Evolutionary conservation across 1,140 invertebrate species (phyloP).

Genomic region (Anoplophora glabripennis): DNA sequence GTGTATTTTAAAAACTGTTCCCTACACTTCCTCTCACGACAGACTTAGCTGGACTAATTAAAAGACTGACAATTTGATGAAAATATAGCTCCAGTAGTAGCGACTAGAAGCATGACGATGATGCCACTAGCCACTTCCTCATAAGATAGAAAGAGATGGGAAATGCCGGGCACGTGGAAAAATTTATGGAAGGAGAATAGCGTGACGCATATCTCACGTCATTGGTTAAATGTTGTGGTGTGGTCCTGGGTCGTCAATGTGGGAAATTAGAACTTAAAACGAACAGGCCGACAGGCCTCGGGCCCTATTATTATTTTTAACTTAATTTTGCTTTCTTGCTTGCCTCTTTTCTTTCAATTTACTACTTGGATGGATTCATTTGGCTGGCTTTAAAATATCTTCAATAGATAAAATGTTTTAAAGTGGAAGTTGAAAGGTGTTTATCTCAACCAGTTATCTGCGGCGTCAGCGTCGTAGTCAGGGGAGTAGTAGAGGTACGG

Average conservation of each 20-base stretch:
- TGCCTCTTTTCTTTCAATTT: too few relatives aligned
- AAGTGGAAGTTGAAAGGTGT: too few relatives aligned
- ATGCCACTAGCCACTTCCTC: neutral
- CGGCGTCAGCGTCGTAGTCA: too few relatives aligned
- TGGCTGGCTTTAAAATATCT: too few relatives aligned
- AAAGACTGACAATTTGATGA: neutral
- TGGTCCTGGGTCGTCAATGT: conserved; percentile 4
- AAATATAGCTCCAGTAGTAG: neutral
- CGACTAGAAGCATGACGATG: neutral
- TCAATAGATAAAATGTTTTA: too few relatives aligned
- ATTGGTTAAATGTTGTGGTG: conserved; percentile 19
- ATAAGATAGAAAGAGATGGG: neutral
- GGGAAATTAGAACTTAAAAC: neutral
- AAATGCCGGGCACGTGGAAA: neutral
- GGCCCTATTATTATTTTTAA: conserved; percentile 1
- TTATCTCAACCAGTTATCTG: too few relatives aligned
- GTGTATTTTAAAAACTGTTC: too few relatives aligned
- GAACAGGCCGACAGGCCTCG: neutral
- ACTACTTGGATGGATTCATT: too few relatives aligned
- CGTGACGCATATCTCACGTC: neutral
- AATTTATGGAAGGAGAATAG: neutral
- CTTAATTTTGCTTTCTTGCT: too few relatives aligned
- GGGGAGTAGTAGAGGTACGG: too few relatives aligned
- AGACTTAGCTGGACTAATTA: neutral
- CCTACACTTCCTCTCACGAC: neutral